Base-by-base conservation (phyloP, 1,140 invertebrate genomes). In the Drosophila lowei region DNA sequence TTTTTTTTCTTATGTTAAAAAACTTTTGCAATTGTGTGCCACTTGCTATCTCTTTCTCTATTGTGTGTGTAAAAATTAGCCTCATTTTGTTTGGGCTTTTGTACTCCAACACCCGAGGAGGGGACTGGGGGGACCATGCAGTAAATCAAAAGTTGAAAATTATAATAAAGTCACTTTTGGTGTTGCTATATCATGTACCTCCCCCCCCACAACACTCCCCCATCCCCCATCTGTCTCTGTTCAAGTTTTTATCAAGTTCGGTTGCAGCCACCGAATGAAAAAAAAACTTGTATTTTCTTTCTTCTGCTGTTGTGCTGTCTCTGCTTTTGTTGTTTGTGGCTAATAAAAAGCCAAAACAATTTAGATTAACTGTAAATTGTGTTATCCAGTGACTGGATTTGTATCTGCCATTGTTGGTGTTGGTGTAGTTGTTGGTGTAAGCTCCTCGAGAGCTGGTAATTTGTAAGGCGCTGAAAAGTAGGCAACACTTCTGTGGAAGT, bases 91-190 rank as follows among this genome's bases (percentile, higher is more conserved):
- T 74, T 76, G 78, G 34, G 61, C 72, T 72, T 88, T 88, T 88
- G 79, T 88, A 49, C 44, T 63, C 66, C 54, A 48, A 30, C 53
- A 41, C 57, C 28, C 73, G 1, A 13, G 34, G 34, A 38, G 25
- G 46, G 18, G 41, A 16, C 48, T 16, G 34, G 4, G 59, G 60
- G 42, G 62, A 64, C 63, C 25, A 47, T 38, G 83, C 79, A 79
- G 83, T 88, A 88, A 88, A 88, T 88, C 83, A 88, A 88, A 88
- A 88, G 83, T 88, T 88, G 78, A 78, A 88, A 88, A 88, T 88
- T 88, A 88, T 88, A 88, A 88, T 88, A 88, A 88, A 88, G 79
- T 88, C 78, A 79, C 83, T 88, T 83, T 73, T 83, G 75, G 63
- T 77, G 73, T 78, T 60, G 68, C 73, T 85, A 85, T 85, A 85